Evolutionary conservation across 2,797 vertebrate species (phyloP), one percentile per base, ranked within the genome.

Genomic region (Sciurus vulgaris): DNA sequence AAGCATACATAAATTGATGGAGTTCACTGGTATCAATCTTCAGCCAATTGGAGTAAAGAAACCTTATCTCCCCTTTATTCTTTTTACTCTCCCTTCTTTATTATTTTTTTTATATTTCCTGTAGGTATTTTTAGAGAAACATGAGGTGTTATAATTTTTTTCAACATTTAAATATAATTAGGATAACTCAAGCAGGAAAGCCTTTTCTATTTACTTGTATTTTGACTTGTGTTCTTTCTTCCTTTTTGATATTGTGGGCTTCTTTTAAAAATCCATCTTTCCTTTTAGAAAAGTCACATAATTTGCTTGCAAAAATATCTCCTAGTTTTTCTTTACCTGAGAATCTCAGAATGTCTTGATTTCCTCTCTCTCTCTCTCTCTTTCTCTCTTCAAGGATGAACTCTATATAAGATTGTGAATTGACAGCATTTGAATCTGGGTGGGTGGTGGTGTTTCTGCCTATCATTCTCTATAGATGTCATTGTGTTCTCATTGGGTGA

Each of bases 241-340:
- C 22, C 5, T 56, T 54, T 22, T 35, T 91, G 35, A 56, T 41
- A 8, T 38, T 41, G 67, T 24, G 17, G 0, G 18, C 14, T 82
- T n/a, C 26, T 65, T 56, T 73, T 51, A 8, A 30, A 28, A 22
- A 22, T 63, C 30, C 30, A 73, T n/a, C 41, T 65, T 24, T 59
- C 56, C 74, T 51, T 81, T 59, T 63, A 86, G 91, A 91, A 83
- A 70, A 76, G 44, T 86, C 74, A 79, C 22, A 61, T 54, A 54
- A 47, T 79, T 65, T 89, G 33, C 54, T 59, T 47, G 38, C 83
- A 78, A 65, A 79, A 65, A 44, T 9, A 3, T 61, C 24, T 77
- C 20, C 30, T 73, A 35, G 12, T 7, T 49, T 56, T 93, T 11
- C 41, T 86, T 77, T n/a, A 91, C 59, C 26, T n/a, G 38, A 93